Conservation (phyloP, 2,113 vertebrate genomes). For the Hippoglossus stenolepis region DNA sequence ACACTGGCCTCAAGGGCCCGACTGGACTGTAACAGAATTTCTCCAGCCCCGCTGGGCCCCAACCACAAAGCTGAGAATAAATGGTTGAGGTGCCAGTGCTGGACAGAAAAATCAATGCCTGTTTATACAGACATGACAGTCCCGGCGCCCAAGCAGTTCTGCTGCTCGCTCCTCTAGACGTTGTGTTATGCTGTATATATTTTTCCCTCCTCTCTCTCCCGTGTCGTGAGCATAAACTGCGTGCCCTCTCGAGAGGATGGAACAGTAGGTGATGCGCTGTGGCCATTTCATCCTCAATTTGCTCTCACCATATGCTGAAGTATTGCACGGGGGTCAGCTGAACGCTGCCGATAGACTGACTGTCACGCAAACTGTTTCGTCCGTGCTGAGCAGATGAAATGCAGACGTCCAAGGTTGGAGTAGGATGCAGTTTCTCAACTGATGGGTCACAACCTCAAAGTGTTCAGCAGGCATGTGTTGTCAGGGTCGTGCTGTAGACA, state of each 20-base stretch:
- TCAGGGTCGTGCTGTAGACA: slow-evolving; percentile 38
- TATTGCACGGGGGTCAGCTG: slow-evolving; percentile 39
- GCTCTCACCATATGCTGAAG: slow-evolving; percentile 51
- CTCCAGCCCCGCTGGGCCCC: slow-evolving; percentile 95
- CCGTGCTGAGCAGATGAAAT: slow-evolving; percentile 47
- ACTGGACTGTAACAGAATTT: slow-evolving; percentile 99
- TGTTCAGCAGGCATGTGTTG: slow-evolving; percentile 33
- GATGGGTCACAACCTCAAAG: slow-evolving; percentile 40
- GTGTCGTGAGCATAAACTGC: slow-evolving; percentile 66
- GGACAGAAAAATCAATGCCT: slow-evolving; percentile 99
- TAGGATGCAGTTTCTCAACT: slow-evolving; percentile 40
- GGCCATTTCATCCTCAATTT: slow-evolving; percentile 72
- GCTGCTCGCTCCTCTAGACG: slow-evolving; percentile 72
- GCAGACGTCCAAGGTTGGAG: slow-evolving; percentile 44
- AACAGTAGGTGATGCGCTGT: slow-evolving; percentile 54
- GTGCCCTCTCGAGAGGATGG: slow-evolving; percentile 51
- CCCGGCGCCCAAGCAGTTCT: slow-evolving; percentile 81
- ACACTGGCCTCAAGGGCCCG: slow-evolving; percentile 93
- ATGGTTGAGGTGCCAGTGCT: slow-evolving; percentile 96
- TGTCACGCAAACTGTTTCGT: slow-evolving; percentile 41
- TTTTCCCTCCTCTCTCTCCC: slow-evolving; percentile 30
- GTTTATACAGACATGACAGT: slow-evolving; percentile 99
- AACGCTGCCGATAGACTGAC: slow-evolving; percentile 61
- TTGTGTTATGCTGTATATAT: slow-evolving; percentile 54
- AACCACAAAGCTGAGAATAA: slow-evolving; percentile 99